Base-by-base conservation (phyloP, 2,888 invertebrate genomes). In the Drosophila ustulata region DNA sequence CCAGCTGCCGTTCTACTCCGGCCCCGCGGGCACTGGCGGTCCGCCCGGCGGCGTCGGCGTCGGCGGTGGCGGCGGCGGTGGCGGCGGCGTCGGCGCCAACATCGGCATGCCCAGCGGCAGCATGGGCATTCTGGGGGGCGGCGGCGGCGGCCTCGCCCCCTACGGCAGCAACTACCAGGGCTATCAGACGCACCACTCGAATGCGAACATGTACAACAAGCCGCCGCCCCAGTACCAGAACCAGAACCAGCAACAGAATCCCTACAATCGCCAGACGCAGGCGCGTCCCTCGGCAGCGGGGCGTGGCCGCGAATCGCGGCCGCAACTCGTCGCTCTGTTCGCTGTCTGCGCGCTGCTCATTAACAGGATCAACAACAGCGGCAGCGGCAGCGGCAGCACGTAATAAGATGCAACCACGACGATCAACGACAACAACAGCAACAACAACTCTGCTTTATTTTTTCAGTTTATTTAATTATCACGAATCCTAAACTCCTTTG, bases 151-250 rank as follows among this genome's bases (percentile, higher is more conserved):
- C 30, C 79, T 91, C 50, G 82, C 91, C 3, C 91, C 90, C n/a
- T 88, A 86, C 47, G 89, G 90, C 58, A 90, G 86, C 68, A 85
- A 89, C 66, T 91, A 81, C 37, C 91, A 89, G 57, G 91, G 91
- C 63, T 91, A 86, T n/a, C 65, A 77, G 47, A 88, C 78, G 13
- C 88, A 88, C 43, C 81, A 70, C 74, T 78, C 85, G 64, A 92
- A 91, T 81, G 91, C 92, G 77, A 91, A 91, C 66, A 91, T 91
- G 91, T 91, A 90, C 81, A 92, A 92, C 66, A 91, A 91, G 78
- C 92, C 91, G 75, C 91, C 91, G 87, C 92, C 91, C 68, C 91
- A 91, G 65, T 92, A 92, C 66, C 90, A 92, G 72, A 92, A 91
- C 59, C 90, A 91, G 58, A 91, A 91, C 30, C 90, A 88, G 37